phyloP scores from a whole-genome alignment of 2,888 invertebrate genomes.

The Chromoteleia sp. region DNA sequence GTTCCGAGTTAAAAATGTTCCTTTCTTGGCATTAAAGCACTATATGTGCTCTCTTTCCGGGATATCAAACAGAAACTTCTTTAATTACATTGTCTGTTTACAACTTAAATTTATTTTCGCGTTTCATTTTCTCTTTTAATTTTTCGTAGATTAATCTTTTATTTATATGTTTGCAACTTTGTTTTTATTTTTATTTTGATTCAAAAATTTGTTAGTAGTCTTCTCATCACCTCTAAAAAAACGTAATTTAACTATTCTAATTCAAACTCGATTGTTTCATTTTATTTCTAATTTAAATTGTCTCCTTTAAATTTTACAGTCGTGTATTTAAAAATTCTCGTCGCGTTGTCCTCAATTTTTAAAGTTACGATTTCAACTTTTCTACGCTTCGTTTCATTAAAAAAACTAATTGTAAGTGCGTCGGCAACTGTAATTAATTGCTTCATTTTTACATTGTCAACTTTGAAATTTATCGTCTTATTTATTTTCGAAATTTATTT shows the following conservation, averaged over 20 bases:
- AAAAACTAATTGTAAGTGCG: slow-evolving; percentile 1
- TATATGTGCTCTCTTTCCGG: neutral
- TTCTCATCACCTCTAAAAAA: no score
- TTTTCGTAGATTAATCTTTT: slow-evolving; percentile 4
- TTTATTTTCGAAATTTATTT: neutral
- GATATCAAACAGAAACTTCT: slow-evolving; percentile 24
- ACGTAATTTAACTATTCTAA: neutral
- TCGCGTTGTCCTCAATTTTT: slow-evolving; percentile 3
- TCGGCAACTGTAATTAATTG: neutral
- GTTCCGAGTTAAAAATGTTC: neutral
- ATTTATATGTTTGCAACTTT: slow-evolving; percentile 7
- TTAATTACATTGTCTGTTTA: slow-evolving; percentile 29
- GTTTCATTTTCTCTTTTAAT: neutral
- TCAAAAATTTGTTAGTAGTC: neutral
- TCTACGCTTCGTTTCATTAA: slow-evolving; percentile 7
- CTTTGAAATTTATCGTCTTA: neutral
- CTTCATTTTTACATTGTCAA: neutral
- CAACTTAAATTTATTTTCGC: slow-evolving; percentile 9
- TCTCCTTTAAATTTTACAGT: neutral
- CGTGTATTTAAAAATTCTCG: slow-evolving; percentile 2
- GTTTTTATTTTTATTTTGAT: neutral
- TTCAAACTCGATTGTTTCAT: neutral
- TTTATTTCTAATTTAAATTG: neutral
- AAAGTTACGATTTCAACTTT: neutral
- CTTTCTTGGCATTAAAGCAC: neutral